These are phyloP conservation scores for Perizoma affinitatum DNA, from an alignment of 2,888 invertebrate species.

Conservation along the genomic window DNA sequence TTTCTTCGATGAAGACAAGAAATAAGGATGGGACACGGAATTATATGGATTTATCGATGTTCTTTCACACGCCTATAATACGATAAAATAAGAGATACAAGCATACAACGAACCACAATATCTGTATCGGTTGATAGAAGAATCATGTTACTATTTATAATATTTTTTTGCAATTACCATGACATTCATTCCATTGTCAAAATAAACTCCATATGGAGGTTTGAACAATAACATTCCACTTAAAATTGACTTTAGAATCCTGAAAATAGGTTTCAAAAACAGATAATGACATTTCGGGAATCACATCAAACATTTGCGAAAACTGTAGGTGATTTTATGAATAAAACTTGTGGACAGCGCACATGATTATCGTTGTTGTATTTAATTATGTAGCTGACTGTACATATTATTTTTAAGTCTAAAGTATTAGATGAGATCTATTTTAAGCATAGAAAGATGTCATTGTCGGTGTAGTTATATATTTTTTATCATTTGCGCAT, in stretches of 20 bases:
- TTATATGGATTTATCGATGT: slow-evolving; percentile 15
- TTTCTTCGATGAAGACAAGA: not conserved
- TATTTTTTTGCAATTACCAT: slow-evolving; percentile 23
- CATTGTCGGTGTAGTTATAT: slow-evolving; percentile 57
- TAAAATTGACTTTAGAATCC: slow-evolving; percentile 39
- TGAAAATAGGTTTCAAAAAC: slow-evolving; percentile 44
- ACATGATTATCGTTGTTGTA: slow-evolving; percentile 45
- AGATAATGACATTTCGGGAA: slow-evolving; percentile 52
- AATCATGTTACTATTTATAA: not conserved
- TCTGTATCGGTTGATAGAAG: not conserved
- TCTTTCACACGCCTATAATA: not conserved
- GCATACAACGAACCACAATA: slow-evolving; percentile 5
- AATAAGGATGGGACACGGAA: slow-evolving; percentile 6
- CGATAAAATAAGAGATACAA: no score
- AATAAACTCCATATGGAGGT: slow-evolving; percentile 28
- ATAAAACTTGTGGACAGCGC: slow-evolving; percentile 37
- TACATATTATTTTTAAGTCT: slow-evolving; percentile 69
- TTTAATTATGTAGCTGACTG: slow-evolving; percentile 62
- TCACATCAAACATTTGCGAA: slow-evolving; percentile 51
- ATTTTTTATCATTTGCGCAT: slow-evolving; percentile 74
- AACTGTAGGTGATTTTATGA: slow-evolving; percentile 10
- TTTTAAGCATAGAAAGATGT: slow-evolving; percentile 68
- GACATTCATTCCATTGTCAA: slow-evolving; percentile 43
- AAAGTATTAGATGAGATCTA: slow-evolving; percentile 73
- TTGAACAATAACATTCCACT: slow-evolving; percentile 57